phyloP scores from a whole-genome alignment of 2,888 invertebrate genomes.

The Apamea monoglypha region DNA sequence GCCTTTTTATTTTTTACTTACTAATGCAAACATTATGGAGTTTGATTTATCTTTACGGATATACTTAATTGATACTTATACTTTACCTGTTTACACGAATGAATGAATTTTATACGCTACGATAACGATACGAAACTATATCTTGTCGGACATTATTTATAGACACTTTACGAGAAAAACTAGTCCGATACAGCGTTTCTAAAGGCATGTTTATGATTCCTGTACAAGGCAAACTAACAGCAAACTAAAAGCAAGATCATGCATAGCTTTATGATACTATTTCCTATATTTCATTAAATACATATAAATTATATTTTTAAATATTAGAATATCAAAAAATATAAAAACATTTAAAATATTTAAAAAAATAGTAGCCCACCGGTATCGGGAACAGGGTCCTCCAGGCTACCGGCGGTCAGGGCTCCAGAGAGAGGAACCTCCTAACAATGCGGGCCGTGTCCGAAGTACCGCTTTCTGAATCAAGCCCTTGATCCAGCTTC shows the following conservation, averaged over 20 bases:
- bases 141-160: neutral
- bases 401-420: too few relatives aligned
- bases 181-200: neutral
- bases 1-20: neutral
- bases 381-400: too few relatives aligned
- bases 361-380: too few relatives aligned
- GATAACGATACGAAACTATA: neutral
- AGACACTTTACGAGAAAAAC: neutral
- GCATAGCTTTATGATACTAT: neutral
- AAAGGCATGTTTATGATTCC: neutral
- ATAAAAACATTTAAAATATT: too few relatives aligned
- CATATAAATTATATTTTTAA: too few relatives aligned
- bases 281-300: too few relatives aligned
- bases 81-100: conserved; percentile 1
- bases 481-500: too few relatives aligned
- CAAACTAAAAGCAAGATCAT: neutral
- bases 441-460: too few relatives aligned
- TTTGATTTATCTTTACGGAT: neutral
- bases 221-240: neutral
- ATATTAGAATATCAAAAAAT: too few relatives aligned
- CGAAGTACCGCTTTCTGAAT: too few relatives aligned
- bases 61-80: neutral
- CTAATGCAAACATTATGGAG: neutral
- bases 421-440: too few relatives aligned
- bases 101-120: neutral